Percentiles rank a stretch among this genome's conserved stretches.
These are phyloP conservation scores for Myoxocephalus aenaeus DNA, from an alignment of 2,797 vertebrate genomes.

Conservation along the genomic window DNA sequence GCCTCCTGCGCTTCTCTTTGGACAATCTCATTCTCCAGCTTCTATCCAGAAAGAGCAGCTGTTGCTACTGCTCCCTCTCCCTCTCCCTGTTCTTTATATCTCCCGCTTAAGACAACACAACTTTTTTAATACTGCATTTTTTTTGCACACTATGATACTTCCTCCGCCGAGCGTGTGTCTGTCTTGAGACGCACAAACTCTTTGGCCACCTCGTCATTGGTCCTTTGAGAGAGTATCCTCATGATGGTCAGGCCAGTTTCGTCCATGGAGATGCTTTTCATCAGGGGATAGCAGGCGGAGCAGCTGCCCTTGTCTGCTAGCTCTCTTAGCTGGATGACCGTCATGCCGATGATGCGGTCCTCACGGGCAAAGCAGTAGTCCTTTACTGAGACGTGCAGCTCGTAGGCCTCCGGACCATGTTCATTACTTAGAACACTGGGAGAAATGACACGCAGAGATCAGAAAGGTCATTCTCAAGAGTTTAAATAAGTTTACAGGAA, in stretches of 20 bases:
- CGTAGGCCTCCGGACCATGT: conserved; percentile 91
- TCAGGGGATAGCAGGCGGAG: conserved; percentile 89
- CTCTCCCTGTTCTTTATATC: conserved; percentile 40
- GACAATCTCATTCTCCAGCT: conserved; percentile 64
- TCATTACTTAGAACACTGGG: conserved; percentile 91
- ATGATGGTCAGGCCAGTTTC: conserved; percentile 96
- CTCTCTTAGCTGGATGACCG: conserved; percentile 91
- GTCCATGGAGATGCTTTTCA: conserved; percentile 89
- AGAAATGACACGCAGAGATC: conserved; percentile 30
- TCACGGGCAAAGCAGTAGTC: conserved; percentile 99
- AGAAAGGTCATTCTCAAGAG: conserved; percentile 15
- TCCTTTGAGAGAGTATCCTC: conserved; percentile 98
- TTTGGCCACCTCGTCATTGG: conserved; percentile 95
- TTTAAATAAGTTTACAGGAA: conserved; percentile 10
- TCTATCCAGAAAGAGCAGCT: conserved; percentile 50
- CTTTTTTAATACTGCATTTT: conserved; percentile 71
- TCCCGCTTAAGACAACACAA: conserved; percentile 71
- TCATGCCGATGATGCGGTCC: conserved; percentile 94
- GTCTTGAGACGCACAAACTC: conserved; percentile 98
- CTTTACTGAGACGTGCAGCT: conserved; percentile 96
- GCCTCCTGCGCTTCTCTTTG: conserved; percentile 67
- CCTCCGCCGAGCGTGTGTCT: conserved; percentile 91
- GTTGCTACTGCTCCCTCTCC: conserved; percentile 41
- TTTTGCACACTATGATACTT: conserved; percentile 80
- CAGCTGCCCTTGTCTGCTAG: conserved; percentile 89